Percentiles rank a stretch among this genome's conserved stretches.
phyloP scores from a whole-genome alignment of 2,113 vertebrate species.

The Sebastes fasciatus region DNA sequence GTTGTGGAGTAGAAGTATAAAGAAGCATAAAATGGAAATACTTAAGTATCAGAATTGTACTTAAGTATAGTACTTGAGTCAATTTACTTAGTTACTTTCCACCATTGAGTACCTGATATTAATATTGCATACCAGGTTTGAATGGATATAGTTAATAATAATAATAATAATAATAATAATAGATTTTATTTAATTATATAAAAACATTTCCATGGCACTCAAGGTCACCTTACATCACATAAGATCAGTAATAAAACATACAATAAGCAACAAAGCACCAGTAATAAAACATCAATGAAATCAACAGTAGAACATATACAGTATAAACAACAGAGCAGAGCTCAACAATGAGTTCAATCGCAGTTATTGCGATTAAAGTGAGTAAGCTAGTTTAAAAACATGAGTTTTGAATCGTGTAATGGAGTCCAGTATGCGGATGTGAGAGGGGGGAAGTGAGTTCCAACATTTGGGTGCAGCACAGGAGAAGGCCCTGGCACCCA shows the following conservation, averaged over 20 bases:
- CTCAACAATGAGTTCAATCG: not conserved
- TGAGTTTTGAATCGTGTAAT: not conserved
- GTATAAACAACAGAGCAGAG: not conserved
- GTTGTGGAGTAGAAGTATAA: no score
- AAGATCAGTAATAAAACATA: not conserved
- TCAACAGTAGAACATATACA: not conserved
- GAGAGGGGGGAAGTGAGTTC: no score
- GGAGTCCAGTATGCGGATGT: not conserved
- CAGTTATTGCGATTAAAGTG: not conserved
- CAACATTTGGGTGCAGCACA: no score
- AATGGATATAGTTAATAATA: not conserved
- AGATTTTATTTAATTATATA: not conserved
- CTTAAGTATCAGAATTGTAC: no score
- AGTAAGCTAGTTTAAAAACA: not conserved
- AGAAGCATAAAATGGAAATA: no score
- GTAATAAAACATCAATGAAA: not conserved
- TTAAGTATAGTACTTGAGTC: no score
- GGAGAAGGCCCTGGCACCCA: not conserved
- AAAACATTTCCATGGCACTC: not conserved
- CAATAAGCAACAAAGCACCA: not conserved
- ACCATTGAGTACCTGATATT: not conserved
- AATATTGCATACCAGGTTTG: not conserved
- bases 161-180: no score
- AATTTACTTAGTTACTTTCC: no score
- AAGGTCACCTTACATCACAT: not conserved